Evolutionary conservation across 2,113 vertebrate genomes (phyloP).

Genomic region (Ciconia boyciana): DNA sequence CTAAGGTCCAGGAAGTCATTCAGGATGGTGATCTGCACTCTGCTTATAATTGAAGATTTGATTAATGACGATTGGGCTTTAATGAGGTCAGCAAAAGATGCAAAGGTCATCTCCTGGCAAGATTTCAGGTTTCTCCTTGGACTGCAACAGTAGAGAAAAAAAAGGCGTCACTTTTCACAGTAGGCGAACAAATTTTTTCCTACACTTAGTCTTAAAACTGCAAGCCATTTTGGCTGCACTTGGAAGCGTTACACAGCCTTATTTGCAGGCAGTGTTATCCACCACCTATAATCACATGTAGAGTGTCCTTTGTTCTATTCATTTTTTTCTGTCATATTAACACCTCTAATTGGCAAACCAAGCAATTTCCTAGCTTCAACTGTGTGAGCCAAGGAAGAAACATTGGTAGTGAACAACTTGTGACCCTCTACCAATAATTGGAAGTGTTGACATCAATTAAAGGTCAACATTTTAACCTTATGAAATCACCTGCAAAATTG

Average conservation of each 20-base stretch:
- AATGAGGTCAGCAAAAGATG: neutral
- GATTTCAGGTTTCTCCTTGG: neutral
- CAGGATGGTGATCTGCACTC: neutral
- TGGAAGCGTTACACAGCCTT: neutral
- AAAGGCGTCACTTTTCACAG: neutral
- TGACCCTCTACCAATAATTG: neutral
- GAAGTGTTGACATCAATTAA: neutral
- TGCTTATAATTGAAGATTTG: neutral
- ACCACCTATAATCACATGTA: neutral
- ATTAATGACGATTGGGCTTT: neutral
- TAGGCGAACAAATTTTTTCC: neutral
- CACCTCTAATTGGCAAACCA: neutral
- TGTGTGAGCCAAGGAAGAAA: neutral
- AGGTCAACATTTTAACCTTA: neutral
- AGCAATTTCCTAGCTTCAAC: neutral
- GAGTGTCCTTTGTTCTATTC: neutral
- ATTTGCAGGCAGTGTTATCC: neutral
- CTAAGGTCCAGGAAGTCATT: neutral
- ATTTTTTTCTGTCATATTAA: neutral
- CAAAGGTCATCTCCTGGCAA: neutral
- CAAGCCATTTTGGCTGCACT: neutral
- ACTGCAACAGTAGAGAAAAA: neutral
- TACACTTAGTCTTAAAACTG: neutral
- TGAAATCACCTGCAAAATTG: neutral
- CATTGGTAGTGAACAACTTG: neutral